phyloP scores from a whole-genome alignment of 2,888 invertebrate genomes.

The Ferdinandea cuprea region DNA sequence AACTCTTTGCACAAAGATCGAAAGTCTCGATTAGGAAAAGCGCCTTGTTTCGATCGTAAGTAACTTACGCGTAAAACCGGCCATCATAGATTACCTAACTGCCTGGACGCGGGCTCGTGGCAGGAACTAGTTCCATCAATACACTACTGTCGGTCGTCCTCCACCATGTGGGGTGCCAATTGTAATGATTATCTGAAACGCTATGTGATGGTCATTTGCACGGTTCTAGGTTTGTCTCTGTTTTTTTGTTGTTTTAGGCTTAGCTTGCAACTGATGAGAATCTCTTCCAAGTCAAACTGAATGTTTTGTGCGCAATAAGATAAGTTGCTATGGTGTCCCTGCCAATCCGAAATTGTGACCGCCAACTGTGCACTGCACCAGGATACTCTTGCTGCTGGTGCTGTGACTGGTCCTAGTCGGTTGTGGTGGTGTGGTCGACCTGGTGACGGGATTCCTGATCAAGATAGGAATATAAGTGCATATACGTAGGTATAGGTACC shows the following conservation, averaged over 20 bases:
- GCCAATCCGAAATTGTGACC: slow-evolving; percentile 64
- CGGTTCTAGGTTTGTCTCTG: no score
- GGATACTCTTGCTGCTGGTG: slow-evolving; percentile 41
- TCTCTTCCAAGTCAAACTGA: slow-evolving; percentile 29
- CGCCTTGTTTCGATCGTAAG: slow-evolving; percentile 27
- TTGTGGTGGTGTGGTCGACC: slow-evolving; percentile 39
- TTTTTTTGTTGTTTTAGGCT: slow-evolving; percentile 21
- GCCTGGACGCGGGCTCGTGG: slow-evolving; percentile 28
- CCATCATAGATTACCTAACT: slow-evolving; percentile 43
- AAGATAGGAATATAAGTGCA: slow-evolving; percentile 22
- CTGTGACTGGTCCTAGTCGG: no score
- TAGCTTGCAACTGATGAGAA: slow-evolving; percentile 47
- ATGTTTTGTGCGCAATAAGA: slow-evolving; percentile 26
- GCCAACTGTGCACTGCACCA: slow-evolving; percentile 49
- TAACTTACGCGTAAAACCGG: slow-evolving; percentile 62
- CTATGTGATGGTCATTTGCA: slow-evolving; percentile 63
- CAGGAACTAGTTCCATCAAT: slow-evolving; percentile 62
- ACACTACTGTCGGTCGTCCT: slow-evolving; percentile 1
- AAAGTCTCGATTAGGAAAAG: slow-evolving; percentile 62
- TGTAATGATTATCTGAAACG: slow-evolving; percentile 53
- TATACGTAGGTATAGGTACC: no score
- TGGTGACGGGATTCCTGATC: slow-evolving; percentile 48
- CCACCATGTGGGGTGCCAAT: slow-evolving; percentile 56
- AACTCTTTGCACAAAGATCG: slow-evolving; percentile 63
- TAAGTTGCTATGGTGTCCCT: slow-evolving; percentile 66